Evolutionary conservation across 2,888 invertebrate species (phyloP).

Genomic region (Taphrorychus bicolor): DNA sequence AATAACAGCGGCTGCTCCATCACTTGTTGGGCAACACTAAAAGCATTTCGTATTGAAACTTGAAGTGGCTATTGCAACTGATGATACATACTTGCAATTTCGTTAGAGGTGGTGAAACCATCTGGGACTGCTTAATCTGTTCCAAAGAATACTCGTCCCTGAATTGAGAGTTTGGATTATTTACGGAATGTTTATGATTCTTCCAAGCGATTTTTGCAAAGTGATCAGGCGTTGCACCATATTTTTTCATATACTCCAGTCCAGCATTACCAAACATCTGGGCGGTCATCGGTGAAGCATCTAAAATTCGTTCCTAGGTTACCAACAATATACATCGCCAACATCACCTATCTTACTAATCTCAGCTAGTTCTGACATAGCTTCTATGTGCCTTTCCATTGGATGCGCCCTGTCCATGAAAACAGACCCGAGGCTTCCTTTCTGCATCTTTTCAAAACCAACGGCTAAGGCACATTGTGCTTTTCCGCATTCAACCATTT

Average conservation of each 20-base stretch:
- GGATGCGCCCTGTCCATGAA: constrained; percentile 86
- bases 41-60: not conserved
- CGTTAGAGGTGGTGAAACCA: constrained; percentile 90
- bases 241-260: constrained; percentile 93
- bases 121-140: constrained; percentile 87
- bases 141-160: constrained; percentile 90
- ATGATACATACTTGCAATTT: constrained; percentile 83
- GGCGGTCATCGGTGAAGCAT: constrained; percentile 85
- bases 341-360: constrained; percentile 57
- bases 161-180: constrained; percentile 97
- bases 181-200: constrained; percentile 95
- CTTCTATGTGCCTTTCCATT: constrained; percentile 84
- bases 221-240: constrained; percentile 91
- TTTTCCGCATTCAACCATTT: constrained; percentile 88
- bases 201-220: constrained; percentile 98
- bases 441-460: constrained; percentile 98
- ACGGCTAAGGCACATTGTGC: constrained; percentile 89
- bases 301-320: constrained; percentile 47
- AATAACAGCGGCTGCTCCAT: constrained; percentile 95
- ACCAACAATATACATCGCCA: not conserved
- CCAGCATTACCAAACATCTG: constrained; percentile 98
- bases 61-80: no score
- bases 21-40: constrained; percentile 94
- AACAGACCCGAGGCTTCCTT: constrained; percentile 81
- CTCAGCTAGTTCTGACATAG: constrained; percentile 85